Conservation (phyloP, 2,797 vertebrate species). For the Parauchenoglanis punctatus region DNA sequence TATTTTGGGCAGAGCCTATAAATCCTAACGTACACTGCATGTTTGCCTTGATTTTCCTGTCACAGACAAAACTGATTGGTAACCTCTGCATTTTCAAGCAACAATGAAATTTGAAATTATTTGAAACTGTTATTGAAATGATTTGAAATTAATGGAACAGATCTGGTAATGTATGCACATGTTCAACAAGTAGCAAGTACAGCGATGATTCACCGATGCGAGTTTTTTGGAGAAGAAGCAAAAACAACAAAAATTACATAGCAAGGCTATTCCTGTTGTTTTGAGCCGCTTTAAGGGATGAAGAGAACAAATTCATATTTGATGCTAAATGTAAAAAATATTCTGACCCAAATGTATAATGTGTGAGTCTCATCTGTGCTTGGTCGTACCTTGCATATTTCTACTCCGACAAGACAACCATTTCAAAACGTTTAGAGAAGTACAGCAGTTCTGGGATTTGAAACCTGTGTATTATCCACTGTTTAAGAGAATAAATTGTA, state of each 20-base stretch:
- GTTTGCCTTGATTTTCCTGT: background rate
- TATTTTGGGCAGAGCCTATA: conserved; percentile 62
- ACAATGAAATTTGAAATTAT: background rate
- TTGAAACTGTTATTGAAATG: too few species aligned
- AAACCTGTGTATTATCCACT: background rate
- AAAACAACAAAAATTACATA: background rate
- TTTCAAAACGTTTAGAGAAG: background rate
- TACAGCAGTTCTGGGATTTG: background rate
- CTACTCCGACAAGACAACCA: background rate
- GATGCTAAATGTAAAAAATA: background rate
- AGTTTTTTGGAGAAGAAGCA: background rate
- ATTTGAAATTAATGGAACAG: background rate
- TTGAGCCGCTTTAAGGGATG: background rate
- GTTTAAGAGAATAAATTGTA: conserved; percentile 1
- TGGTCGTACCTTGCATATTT: background rate
- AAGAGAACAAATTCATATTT: background rate
- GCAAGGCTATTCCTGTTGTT: too few species aligned
- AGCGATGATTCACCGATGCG: background rate
- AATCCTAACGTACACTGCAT: background rate
- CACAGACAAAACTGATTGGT: background rate
- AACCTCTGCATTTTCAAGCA: background rate
- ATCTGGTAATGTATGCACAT: background rate
- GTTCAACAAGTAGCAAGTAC: background rate
- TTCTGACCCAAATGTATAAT: background rate
- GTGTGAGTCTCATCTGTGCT: background rate